Percentiles rank a stretch among this genome's conserved stretches.
Evolutionary conservation across 1,140 invertebrate species (phyloP).

Genomic region (Sarcophaga peregrina): DNA sequence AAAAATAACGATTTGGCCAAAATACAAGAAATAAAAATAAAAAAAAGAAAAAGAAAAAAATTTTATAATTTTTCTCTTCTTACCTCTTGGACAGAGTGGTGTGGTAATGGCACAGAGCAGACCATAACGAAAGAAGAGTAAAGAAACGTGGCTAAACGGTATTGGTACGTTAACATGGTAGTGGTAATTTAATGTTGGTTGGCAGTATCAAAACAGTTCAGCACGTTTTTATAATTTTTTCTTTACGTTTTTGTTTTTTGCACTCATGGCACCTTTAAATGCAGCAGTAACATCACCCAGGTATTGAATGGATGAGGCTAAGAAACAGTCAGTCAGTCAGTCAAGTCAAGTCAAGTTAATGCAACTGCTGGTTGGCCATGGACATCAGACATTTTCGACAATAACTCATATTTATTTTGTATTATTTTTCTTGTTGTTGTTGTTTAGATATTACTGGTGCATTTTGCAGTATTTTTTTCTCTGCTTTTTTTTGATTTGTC

Average conservation of each 20-base stretch:
- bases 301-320: neutral
- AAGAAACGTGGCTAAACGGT: too few relatives aligned
- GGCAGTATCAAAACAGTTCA: neutral
- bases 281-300: neutral
- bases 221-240: neutral
- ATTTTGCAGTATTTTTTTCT: too few relatives aligned
- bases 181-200: slow-evolving; percentile 6
- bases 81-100: neutral
- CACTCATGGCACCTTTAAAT: slow-evolving; percentile 10
- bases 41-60: neutral
- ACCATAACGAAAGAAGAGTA: too few relatives aligned
- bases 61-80: neutral
- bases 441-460: too few relatives aligned
- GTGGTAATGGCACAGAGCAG: too few relatives aligned
- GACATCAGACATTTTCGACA: too few relatives aligned
- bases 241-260: too few relatives aligned
- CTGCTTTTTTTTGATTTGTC: too few relatives aligned
- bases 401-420: too few relatives aligned
- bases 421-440: too few relatives aligned
- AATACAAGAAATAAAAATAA: neutral
- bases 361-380: too few relatives aligned
- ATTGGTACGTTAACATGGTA: neutral
- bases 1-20: neutral
- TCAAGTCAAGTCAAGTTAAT: neutral
- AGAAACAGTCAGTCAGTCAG: neutral